These are phyloP conservation scores for Polylopha cassiicola DNA, from an alignment of 2,888 invertebrate species.

Conservation along the genomic window DNA sequence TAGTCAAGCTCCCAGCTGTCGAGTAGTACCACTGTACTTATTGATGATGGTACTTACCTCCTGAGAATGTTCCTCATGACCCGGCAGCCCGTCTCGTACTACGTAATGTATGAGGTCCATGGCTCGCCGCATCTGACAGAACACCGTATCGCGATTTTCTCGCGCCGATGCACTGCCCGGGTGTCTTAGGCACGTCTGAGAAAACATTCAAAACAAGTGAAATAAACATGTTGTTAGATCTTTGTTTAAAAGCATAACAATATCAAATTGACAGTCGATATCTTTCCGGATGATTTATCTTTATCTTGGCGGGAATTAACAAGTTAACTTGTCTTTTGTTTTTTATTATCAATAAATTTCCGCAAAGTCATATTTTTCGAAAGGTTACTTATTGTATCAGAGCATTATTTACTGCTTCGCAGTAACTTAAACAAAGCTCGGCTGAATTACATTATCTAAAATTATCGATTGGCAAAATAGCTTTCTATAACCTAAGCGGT, in stretches of 20 bases:
- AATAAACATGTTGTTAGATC: no score
- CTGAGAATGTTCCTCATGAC: conserved; percentile 73
- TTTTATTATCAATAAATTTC: no score
- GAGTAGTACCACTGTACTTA: no score
- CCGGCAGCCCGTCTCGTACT: conserved; percentile 94
- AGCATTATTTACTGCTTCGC: background rate
- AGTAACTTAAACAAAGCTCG: background rate
- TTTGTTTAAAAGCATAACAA: no score
- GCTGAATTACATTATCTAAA: no score
- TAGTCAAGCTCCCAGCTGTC: no score
- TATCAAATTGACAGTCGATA: no score
- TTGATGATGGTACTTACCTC: conserved; percentile 50
- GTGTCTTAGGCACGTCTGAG: conserved; percentile 92
- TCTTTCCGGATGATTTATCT: no score
- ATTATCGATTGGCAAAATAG: conserved; percentile 15
- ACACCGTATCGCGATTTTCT: conserved; percentile 98
- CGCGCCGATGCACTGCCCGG: conserved; percentile 95
- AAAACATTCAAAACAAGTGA: background rate
- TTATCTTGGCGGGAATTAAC: no score
- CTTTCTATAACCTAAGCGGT: conserved; percentile 13
- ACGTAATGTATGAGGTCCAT: conserved; percentile 99
- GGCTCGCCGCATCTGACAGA: conserved; percentile 97
- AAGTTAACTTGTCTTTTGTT: no score
- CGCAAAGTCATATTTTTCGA: no score
- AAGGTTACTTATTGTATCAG: conserved; percentile 1